Percentiles rank a stretch among this genome's conserved stretches.
Conservation (phyloP, 2,113 vertebrate genomes). For the Phasianus colchicus region DNA sequence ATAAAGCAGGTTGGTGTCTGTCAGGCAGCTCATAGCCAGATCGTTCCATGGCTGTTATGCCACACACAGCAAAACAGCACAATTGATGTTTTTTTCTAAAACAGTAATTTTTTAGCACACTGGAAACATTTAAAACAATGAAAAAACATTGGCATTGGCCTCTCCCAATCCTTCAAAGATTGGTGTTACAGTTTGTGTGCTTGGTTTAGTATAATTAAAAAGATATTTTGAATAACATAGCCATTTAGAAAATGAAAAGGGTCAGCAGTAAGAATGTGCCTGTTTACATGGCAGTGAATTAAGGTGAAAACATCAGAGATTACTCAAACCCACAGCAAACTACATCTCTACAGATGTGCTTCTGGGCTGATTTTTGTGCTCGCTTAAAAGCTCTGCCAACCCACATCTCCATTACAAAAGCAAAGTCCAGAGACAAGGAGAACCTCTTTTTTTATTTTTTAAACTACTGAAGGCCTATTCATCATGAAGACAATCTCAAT, state of each 20-base stretch:
- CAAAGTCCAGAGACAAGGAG: background rate
- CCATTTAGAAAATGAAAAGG: background rate
- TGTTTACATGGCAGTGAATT: background rate
- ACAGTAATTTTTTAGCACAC: background rate
- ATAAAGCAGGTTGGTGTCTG: background rate
- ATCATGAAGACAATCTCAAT: background rate
- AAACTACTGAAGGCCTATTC: background rate
- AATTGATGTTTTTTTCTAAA: accelerated
- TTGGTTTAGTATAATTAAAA: background rate
- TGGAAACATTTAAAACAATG: background rate
- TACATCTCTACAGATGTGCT: accelerated
- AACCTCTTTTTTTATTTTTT: too few relatives aligned
- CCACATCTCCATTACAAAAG: background rate
- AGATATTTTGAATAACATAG: background rate
- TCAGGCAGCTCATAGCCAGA: background rate
- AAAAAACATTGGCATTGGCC: background rate
- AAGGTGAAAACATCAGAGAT: background rate
- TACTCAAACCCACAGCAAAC: background rate
- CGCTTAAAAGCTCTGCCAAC: background rate
- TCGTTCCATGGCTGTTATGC: accelerated
- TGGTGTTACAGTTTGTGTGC: background rate
- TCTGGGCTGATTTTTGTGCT: background rate
- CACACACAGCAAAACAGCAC: background rate
- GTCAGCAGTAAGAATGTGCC: background rate
- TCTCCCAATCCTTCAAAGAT: too few relatives aligned